Evolutionary conservation across 53 echinoderm and acorn worm species (phyloP), one percentile per base, ranked within the genome.

Genomic region (Echinometra lucunter): DNA sequence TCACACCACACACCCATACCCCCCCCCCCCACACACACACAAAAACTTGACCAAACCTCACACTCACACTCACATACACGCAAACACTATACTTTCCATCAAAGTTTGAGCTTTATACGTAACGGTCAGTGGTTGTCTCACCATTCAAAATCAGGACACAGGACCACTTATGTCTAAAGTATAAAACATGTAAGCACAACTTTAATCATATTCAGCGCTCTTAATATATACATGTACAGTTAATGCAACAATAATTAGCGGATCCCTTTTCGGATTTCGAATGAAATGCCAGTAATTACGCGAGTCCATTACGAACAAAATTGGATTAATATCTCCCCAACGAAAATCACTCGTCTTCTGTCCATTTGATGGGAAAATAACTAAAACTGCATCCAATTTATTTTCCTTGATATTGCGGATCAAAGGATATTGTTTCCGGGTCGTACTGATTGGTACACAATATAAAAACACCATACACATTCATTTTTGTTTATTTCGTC

Each of bases 241-340:
- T 81, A 81, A 81, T 81, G 81, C 44, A 81, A 23, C 44, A 18
- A 81, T 81, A 81, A 81, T 81, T 42, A 42, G 81, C 81, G 81
- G 81, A 81, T 23, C 81, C 81, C 42, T 81, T 44, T 81, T 23
- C 42, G 19, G 44, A 81, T 44, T 18, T 15, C 34, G 32, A 32
- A 72, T 72, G 38, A 81, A 44, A 81, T 81, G 25, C 25, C 42
- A 81, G 81, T 10, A 81, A 44, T 81, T 81, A 81, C 44, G 81
- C 38, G 81, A 81, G 2, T 81, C 42, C 40, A 81, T 81, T 81
- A 42, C 44, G 44, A 81, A 44, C 9, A 5, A 10, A 10, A 81
- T 81, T 81, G 42, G 19, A 81, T 81, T 81, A 81, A 81, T 81
- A 2, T 42, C 38, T 81, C 18, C 42, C 3, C 44, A 3, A 21